A percentile compares a stretch with the other conserved stretches of the same genome.
These are phyloP conservation scores for Thereuonema tuberculata DNA, from an alignment of 1,140 invertebrate genomes.

Conservation along the genomic window DNA sequence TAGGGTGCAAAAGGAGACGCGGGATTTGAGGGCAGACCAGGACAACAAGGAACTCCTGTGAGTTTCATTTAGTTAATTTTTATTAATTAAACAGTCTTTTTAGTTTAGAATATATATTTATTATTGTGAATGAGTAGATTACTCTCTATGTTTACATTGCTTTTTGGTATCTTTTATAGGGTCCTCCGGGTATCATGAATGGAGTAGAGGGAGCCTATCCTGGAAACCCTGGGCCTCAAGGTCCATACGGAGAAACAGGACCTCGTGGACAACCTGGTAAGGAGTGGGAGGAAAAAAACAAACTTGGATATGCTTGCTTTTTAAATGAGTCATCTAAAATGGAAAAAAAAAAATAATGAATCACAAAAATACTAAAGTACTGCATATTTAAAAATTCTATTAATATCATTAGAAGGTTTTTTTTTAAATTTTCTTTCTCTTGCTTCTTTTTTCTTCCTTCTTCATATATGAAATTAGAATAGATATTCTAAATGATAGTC, in stretches of 20 bases:
- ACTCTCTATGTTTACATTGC: neutral
- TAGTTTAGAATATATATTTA: too few species aligned
- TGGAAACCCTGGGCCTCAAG: slow-evolving; percentile 2
- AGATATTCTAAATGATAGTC: too few species aligned
- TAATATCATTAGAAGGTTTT: too few species aligned
- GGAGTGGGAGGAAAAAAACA: too few species aligned
- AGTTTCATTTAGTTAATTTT: neutral
- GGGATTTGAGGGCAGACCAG: slow-evolving; percentile 37
- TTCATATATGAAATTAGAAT: too few species aligned
- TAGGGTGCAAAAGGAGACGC: neutral
- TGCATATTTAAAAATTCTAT: too few species aligned
- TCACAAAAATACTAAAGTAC: too few species aligned
- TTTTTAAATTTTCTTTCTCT: too few species aligned
- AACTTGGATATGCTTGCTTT: too few species aligned
- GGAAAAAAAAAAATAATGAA: too few species aligned
- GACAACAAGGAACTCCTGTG: slow-evolving; percentile 39
- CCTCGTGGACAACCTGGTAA: slow-evolving; percentile 29
- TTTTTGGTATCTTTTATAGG: neutral
- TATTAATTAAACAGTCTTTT: neutral
- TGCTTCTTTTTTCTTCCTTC: too few species aligned
- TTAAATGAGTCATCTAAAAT: too few species aligned
- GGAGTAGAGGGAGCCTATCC: neutral
- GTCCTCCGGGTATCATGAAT: neutral
- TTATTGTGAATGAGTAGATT: neutral
- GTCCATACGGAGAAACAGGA: neutral